Conservation (phyloP, 2,113 vertebrate species). For the Mohoua ochrocephala region DNA sequence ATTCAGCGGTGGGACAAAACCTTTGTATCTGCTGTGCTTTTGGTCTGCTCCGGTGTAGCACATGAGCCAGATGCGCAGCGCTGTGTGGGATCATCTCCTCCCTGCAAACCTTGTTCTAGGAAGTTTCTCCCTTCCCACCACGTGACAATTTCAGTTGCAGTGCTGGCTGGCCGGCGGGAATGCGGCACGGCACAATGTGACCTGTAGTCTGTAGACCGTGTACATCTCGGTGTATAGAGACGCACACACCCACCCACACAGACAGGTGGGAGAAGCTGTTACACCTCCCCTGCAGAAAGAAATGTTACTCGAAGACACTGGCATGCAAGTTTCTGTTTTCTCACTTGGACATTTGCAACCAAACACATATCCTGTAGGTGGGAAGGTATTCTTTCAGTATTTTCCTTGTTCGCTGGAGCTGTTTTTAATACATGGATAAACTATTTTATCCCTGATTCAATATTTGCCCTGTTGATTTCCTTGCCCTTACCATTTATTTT, state of each 20-base stretch:
- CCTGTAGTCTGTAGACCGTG: not conserved
- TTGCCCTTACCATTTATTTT: conserved; percentile 21
- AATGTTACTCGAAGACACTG: not conserved
- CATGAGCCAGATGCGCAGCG: rapidly evolving
- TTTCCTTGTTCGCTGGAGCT: conserved; percentile 5
- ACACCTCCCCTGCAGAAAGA: not conserved
- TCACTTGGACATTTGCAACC: not conserved
- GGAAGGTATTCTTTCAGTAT: conserved; percentile 17
- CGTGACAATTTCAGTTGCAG: rapidly evolving
- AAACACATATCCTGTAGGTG: conserved; percentile 40
- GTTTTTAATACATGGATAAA: conserved; percentile 32
- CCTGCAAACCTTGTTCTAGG: not conserved
- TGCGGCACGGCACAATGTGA: rapidly evolving
- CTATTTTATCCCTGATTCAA: conserved; percentile 49
- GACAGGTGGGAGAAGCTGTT: not conserved
- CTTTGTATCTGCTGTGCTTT: rapidly evolving
- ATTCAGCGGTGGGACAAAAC: not conserved
- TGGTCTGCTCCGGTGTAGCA: not conserved
- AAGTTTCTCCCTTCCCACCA: not conserved
- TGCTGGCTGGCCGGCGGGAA: not conserved
- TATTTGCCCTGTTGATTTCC: conserved; percentile 59
- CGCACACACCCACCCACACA: not conserved
- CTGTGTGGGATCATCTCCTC: not conserved
- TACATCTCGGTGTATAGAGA: not conserved
- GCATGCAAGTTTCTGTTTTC: conserved; percentile 38